Percentiles rank a stretch among this genome's conserved stretches.
These are phyloP conservation scores for Protomyctophum bolini DNA, from an alignment of 2,113 vertebrate species.

Conservation along the genomic window DNA sequence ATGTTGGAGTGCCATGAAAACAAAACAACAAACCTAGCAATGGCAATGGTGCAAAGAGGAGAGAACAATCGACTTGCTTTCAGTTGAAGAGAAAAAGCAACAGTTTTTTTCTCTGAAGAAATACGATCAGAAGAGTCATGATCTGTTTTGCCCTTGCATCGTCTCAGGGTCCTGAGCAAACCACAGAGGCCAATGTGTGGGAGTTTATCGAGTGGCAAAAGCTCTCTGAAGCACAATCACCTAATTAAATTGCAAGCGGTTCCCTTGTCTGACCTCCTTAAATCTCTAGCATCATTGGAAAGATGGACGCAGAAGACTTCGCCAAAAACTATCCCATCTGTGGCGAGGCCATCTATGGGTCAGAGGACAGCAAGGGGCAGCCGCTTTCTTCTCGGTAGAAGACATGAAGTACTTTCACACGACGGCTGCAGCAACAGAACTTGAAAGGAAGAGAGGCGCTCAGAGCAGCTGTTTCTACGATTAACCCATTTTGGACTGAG, in stretches of 20 bases:
- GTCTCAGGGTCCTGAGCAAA: slow-evolving; percentile 18
- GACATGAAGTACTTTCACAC: slow-evolving; percentile 17
- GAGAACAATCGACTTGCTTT: slow-evolving; percentile 26
- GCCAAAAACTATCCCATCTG: slow-evolving; percentile 60
- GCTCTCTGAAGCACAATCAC: slow-evolving; percentile 76
- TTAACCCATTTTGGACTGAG: too few relatives aligned
- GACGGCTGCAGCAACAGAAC: neutral
- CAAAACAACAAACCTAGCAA: too few relatives aligned
- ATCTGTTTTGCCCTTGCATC: slow-evolving; percentile 51
- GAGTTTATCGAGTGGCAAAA: slow-evolving; percentile 75
- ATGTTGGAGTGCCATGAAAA: too few relatives aligned
- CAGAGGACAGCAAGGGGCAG: slow-evolving; percentile 64
- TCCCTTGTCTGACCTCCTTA: slow-evolving; percentile 74
- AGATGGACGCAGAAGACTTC: slow-evolving; percentile 52
- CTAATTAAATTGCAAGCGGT: slow-evolving; percentile 80
- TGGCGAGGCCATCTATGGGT: slow-evolving; percentile 41
- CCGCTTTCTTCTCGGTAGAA: slow-evolving; percentile 35
- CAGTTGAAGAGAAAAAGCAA: slow-evolving; percentile 9
- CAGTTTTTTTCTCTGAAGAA: slow-evolving; percentile 40
- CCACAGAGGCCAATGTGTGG: slow-evolving; percentile 43
- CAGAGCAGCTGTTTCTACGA: too few relatives aligned
- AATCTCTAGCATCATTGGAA: slow-evolving; percentile 65
- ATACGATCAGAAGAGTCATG: slow-evolving; percentile 48
- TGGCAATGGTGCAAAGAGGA: slow-evolving; percentile 48
- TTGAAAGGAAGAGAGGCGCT: neutral